Base-by-base conservation (phyloP, 1,140 invertebrate genomes). In the Scaptomyza montana region DNA sequence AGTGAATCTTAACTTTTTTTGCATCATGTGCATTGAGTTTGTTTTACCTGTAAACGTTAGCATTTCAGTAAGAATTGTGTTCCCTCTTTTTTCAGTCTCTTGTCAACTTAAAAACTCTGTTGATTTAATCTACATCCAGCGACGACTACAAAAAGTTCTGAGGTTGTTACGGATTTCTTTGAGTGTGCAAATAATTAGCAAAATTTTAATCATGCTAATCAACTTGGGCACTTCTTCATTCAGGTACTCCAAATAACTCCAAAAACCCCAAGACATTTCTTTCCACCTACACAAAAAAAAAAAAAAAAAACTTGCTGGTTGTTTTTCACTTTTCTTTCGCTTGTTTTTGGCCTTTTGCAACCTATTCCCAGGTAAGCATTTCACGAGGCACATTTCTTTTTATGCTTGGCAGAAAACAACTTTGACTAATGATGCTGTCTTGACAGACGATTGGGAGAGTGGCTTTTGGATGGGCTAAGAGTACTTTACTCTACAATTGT, bases 161-260 rank as follows among this genome's bases (percentile, higher is more conserved):
- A 61, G 64, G 56, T 10, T 55, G n/a, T 36, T 60, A 43, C 7
- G 16, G 7, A 12, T 49, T 51, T 45, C 59, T 47, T 63, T 59
- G 60, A 74, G 60, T 57, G 43, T 30, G 28, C 59, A 69, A 77
- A 77, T 77, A 74, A 74, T 77, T 77, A 64, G 60, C 46, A 50
- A 74, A 69, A 69, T 77, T 77, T 60, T 77, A 74, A 77, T 77
- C 59, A 69, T 59, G 71, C 64, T 74, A 77, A 77, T 77, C 74
- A 77, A 77, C 62, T 63, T 25, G 8, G 39, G 43, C 41, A 72
- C 54, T 67, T 59, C 5, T 30, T 30, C 54, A 60, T 59, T 7
- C 10, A 8, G 54, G 19, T 21, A 36, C 33, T 36, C 49, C 47
- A 19, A 19, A 13, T 21, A 57, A 28, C 13, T 30, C 28, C 30